These are phyloP conservation scores for Varecia variegata DNA, from an alignment of 2,797 vertebrate species.

Conservation along the genomic window DNA sequence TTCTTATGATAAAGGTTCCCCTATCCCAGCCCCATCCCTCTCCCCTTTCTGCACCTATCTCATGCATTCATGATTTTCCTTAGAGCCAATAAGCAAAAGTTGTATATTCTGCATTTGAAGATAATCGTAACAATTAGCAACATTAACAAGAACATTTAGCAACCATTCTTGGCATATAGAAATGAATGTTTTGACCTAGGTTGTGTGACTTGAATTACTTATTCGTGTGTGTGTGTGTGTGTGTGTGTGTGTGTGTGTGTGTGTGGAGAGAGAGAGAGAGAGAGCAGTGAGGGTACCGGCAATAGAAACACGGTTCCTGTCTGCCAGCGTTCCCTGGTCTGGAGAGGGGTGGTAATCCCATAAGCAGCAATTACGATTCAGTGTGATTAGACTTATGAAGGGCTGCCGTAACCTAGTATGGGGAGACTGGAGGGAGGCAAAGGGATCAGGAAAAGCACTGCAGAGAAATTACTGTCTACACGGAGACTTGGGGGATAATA, in stretches of 20 bases:
- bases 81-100: background rate
- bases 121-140: slow-evolving; percentile 11
- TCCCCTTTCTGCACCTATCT: background rate
- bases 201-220: background rate
- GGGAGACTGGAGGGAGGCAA: background rate
- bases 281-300: background rate
- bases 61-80: background rate
- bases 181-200: background rate
- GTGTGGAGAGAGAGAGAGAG: too few species aligned
- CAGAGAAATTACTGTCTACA: background rate
- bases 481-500: background rate
- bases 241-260: background rate
- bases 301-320: background rate
- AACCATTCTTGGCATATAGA: background rate
- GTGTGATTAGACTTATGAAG: background rate
- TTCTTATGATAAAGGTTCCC: background rate
- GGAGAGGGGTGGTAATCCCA: fast-evolving
- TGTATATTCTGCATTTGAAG: background rate
- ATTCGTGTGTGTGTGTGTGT: too few species aligned
- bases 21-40: background rate
- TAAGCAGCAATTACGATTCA: background rate
- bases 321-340: background rate
- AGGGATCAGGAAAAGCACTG: background rate
- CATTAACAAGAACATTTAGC: background rate
- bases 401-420: fast-evolving